Evolutionary conservation across 2,888 invertebrate genomes (phyloP), one percentile per base, ranked within the genome.

Genomic region (Petrolisthes manimaculis): DNA sequence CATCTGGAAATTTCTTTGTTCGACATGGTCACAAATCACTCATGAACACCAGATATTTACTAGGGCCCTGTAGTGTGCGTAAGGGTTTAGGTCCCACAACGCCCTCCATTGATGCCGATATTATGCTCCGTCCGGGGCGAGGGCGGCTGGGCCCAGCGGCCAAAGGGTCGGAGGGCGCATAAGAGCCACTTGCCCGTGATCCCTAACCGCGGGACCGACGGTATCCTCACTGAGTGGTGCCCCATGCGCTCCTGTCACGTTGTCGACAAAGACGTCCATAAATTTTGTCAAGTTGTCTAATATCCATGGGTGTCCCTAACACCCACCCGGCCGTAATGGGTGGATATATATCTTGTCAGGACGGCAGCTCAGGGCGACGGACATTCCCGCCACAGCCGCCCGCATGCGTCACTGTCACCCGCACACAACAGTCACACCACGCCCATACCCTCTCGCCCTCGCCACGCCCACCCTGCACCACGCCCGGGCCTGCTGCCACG

Each of bases 201-300:
- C 87, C 87, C 83, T 67, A 55, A 71, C 79, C 83, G 79, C 83
- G 78, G 83, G 69, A 56, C 79, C 83, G 83, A 21, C 83, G 83
- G 84, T 87, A 87, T 87, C 87, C 87, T 80, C 87, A 87, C 87
- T 87, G 83, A 84, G 87, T 83, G 87, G 87, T 78, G 69, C 83
- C 87, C 87, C 83, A 79, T 87, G 83, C 83, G 83, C 79, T 79
- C 87, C 89, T 85, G 87, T 89, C 89, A 89, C 89, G 87, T 88
- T 89, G 87, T 87, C 89, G 89, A 89, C 89, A 89, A 89, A 89
- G 89, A 89, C 87, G 89, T 84, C 87, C 89, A 89, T 89, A 89
- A 89, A 89, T 89, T 89, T 89, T 89, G 89, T 89, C 89, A 89
- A 89, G 89, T 89, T 89, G 89, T 89, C 89, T 89, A 89, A 89